Base-by-base conservation (phyloP, 2,113 vertebrate species). In the Seriola aureovittata region DNA sequence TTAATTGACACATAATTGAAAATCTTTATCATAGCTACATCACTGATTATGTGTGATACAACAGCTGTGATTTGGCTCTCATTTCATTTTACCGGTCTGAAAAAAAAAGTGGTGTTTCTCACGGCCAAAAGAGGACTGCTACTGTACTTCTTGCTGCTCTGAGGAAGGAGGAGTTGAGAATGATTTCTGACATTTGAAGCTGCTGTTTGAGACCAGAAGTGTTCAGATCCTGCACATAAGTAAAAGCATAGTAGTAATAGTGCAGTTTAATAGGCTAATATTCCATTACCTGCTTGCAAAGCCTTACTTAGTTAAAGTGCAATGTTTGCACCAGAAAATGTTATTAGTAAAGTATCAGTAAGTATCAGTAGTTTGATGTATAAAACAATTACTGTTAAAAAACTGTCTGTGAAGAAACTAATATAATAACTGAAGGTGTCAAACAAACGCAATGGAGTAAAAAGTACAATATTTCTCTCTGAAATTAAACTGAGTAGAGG, bases 1-100 rank as follows among this genome's bases (percentile, higher is more conserved):
- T 69, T 17, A 32, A 76, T 80, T 48, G 16, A 46, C 1, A 25
- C 4, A 23, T 48, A 17, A 75, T 14, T 46, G 34, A 55, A 81
- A 55, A 40, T 5, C 36, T 71, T 64, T 16, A 16, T 42, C 17
- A 17, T 44, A 52, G 16, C 65, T 19, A 21, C 62, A 65, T 29
- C 21, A 66, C 4, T 59, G 13, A 66, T 23, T 44, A 66, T n/a
- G 44, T 34, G 44, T 19, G 9, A 72, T 8, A 62, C 7, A 73
- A 10, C 48, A 73, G 42, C 44, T 81, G 32, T 62, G 58, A 87
- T 64, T 78, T 67, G 6, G 36, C 21, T 59, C 10, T 14, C 23
- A 32, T 44, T 57, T 55, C 11, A 42, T 42, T 29, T 54, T 38
- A 75, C 1, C 0, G 46, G 46, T 11, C 44, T 6, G 6, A 54